These are phyloP conservation scores for Drosophila cognata DNA, from an alignment of 2,888 invertebrate species.

Conservation along the genomic window DNA sequence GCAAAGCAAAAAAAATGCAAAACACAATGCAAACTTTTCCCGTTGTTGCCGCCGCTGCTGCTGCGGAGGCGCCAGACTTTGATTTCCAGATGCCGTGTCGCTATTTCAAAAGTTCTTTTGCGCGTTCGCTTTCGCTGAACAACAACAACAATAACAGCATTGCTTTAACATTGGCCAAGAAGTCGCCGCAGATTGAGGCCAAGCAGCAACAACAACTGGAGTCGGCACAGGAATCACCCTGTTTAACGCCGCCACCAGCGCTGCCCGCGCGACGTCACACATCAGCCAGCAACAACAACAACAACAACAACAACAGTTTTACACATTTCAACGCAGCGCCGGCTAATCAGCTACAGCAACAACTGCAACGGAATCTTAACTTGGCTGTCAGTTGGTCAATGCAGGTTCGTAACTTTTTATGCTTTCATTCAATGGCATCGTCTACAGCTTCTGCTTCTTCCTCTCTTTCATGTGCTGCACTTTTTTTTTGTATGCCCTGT, in stretches of 20 bases:
- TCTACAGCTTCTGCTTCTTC: conserved; percentile 1
- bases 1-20: conserved; percentile 38
- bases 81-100: conserved; percentile 85
- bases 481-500: conserved; percentile 16
- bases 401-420: conserved; percentile 54
- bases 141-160: conserved; percentile 61
- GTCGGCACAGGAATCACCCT: conserved; percentile 36
- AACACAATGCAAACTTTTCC: conserved; percentile 57
- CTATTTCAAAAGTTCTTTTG: conserved; percentile 87
- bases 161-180: conserved; percentile 59
- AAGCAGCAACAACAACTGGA: conserved; percentile 38
- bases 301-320: conserved; percentile 44
- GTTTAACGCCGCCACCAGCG: conserved; percentile 74
- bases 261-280: conserved; percentile 76
- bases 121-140: conserved; percentile 86
- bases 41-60: conserved; percentile 44
- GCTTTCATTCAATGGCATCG: conserved; percentile 35
- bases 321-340: conserved; percentile 56
- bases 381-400: conserved; percentile 57
- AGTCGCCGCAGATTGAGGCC: conserved; percentile 63
- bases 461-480: conserved; percentile 5
- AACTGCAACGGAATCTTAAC: conserved; percentile 57
- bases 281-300: conserved; percentile 47
- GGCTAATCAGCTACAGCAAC: conserved; percentile 61
- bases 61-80: conserved; percentile 77